phyloP scores from a whole-genome alignment of 2,888 invertebrate species.

The Torymus texanus region DNA sequence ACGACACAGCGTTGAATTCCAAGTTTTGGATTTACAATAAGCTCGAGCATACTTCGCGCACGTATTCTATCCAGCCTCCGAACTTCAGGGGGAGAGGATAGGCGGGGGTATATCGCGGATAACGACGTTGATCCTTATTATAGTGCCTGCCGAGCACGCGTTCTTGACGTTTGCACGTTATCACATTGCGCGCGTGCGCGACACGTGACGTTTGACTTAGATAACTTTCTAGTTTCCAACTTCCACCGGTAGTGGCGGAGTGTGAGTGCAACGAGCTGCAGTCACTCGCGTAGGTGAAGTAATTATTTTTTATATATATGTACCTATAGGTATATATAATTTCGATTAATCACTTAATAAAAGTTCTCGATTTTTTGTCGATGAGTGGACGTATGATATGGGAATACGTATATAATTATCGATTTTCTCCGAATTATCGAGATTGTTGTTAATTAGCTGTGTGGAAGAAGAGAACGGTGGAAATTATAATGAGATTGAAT shows the following conservation, averaged over 20 bases:
- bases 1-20: constrained; percentile 24
- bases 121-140: constrained; percentile 49
- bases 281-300: background rate
- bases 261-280: too few relatives aligned
- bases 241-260: background rate
- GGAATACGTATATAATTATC: too few relatives aligned
- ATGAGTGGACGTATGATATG: background rate
- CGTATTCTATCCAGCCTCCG: background rate
- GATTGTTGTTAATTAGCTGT: too few relatives aligned
- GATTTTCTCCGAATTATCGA: too few relatives aligned
- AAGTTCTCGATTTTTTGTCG: constrained; percentile 9
- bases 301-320: constrained; percentile 29
- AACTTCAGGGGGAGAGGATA: background rate
- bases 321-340: too few relatives aligned
- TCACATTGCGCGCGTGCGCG: constrained; percentile 4
- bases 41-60: constrained; percentile 28
- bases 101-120: constrained; percentile 12
- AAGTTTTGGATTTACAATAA: constrained; percentile 50
- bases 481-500: too few relatives aligned
- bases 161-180: constrained; percentile 31
- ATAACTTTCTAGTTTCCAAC: constrained; percentile 13
- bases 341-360: constrained; percentile 20
- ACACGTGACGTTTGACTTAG: constrained; percentile 30
- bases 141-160: constrained; percentile 20
- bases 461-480: too few relatives aligned